Evolutionary conservation across 1,140 invertebrate genomes (phyloP).

Genomic region (Spodoptera litura): DNA sequence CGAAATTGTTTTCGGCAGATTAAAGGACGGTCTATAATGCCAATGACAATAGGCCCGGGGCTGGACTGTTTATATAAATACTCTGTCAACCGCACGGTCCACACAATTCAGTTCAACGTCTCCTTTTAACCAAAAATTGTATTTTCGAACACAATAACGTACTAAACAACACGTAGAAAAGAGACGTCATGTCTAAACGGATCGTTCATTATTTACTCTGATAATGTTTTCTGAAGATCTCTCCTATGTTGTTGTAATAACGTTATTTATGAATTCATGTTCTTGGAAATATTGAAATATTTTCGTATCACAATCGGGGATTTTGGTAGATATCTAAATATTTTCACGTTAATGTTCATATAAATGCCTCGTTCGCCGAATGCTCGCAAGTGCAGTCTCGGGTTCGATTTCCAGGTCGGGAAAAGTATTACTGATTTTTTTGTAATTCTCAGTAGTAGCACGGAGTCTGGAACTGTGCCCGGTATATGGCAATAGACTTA

Average conservation of each 20-base stretch:
- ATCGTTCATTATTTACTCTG: conserved; percentile 47
- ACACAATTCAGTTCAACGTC: conserved; percentile 64
- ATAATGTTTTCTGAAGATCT: conserved; percentile 10
- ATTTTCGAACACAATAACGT: conserved; percentile 56
- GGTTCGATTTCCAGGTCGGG: too few species aligned
- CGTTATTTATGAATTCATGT: conserved; percentile 24
- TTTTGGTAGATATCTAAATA: too few species aligned
- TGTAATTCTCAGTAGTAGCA: too few species aligned
- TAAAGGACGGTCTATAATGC: conserved; percentile 74
- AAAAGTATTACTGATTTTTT: too few species aligned
- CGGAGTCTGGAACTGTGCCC: too few species aligned
- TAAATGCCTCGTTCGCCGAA: too few species aligned
- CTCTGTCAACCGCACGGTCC: conserved; percentile 74
- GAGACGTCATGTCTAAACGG: conserved; percentile 42
- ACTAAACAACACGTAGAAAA: conserved; percentile 38
- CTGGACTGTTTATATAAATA: conserved; percentile 74
- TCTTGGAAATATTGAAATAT: conserved; percentile 8
- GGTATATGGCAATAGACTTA: too few species aligned
- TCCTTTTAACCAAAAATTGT: conserved; percentile 74
- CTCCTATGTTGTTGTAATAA: conserved; percentile 15
- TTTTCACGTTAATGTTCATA: too few species aligned
- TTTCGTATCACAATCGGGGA: background rate
- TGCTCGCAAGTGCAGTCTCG: too few species aligned
- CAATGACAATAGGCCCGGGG: conserved; percentile 66
- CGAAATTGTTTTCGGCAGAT: conserved; percentile 79